A percentile compares a stretch with the other conserved stretches of the same genome.
These are phyloP conservation scores for Syritta pipiens DNA, from an alignment of 2,888 invertebrate genomes.

Conservation along the genomic window DNA sequence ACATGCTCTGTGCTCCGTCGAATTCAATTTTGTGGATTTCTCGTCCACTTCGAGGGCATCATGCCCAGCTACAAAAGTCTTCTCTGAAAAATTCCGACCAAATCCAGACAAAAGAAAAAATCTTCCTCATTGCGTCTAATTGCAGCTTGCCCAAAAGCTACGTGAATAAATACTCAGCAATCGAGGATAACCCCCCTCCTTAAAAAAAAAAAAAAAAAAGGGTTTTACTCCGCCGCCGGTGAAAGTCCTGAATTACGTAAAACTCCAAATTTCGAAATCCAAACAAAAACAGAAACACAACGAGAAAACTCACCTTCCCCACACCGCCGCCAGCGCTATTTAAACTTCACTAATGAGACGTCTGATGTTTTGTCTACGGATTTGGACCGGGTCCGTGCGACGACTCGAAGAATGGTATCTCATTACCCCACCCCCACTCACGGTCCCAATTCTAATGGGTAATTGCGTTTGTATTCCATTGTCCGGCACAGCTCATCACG, in stretches of 20 bases:
- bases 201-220: slow-evolving; percentile 8
- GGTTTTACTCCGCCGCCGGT: slow-evolving; percentile 15
- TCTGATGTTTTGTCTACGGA: slow-evolving; percentile 58
- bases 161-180: slow-evolving; percentile 34
- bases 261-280: slow-evolving; percentile 22
- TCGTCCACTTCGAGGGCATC: too few species aligned
- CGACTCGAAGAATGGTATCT: slow-evolving; percentile 26
- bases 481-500: not conserved
- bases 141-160: slow-evolving; percentile 36
- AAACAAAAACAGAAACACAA: slow-evolving; percentile 13
- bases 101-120: not conserved
- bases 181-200: not conserved
- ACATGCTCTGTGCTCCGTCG: too few species aligned
- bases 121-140: slow-evolving; percentile 28
- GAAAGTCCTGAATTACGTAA: slow-evolving; percentile 40
- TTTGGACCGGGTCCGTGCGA: slow-evolving; percentile 21
- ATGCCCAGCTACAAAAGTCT: too few species aligned
- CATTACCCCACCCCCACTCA: slow-evolving; percentile 24
- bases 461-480: slow-evolving; percentile 38
- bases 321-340: too few species aligned
- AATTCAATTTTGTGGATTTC: too few species aligned
- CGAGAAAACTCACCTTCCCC: too few species aligned
- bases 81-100: too few species aligned
- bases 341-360: slow-evolving; percentile 64
- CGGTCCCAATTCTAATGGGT: slow-evolving; percentile 41